phyloP scores from a whole-genome alignment of 2,113 vertebrate genomes.

The Actenoides lindsayi region DNA sequence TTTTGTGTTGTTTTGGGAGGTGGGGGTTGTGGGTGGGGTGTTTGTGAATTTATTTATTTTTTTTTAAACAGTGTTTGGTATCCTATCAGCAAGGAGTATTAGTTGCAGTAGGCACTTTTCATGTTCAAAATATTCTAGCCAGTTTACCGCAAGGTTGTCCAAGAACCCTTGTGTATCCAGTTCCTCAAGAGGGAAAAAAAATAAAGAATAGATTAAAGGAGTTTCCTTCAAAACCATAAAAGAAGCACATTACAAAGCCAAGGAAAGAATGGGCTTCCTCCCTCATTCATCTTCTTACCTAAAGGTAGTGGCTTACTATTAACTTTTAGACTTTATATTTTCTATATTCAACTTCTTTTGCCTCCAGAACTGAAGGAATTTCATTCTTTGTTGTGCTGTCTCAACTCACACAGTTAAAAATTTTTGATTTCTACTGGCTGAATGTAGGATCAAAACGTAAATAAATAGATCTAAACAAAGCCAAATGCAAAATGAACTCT shows the following conservation, averaged over 20 bases:
- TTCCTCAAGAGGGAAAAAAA: background rate
- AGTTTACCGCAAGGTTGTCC: background rate
- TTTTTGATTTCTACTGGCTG: background rate
- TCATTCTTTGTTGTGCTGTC: background rate
- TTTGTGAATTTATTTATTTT: background rate
- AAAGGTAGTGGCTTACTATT: background rate
- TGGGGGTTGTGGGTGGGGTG: no score
- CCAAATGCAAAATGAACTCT: background rate
- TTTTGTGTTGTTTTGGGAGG: background rate
- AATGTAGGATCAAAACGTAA: background rate
- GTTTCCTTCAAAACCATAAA: background rate
- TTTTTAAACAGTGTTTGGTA: background rate
- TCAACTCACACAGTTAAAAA: accelerated
- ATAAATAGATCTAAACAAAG: background rate
- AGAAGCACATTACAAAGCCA: background rate
- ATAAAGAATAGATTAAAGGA: background rate
- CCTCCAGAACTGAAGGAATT: background rate
- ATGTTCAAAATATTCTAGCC: background rate
- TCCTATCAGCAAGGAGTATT: background rate
- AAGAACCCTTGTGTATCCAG: background rate
- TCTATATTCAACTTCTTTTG: background rate
- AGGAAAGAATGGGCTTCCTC: background rate
- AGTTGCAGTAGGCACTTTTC: background rate
- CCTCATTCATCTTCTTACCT: background rate
- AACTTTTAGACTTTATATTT: background rate